Evolutionary conservation across 2,113 vertebrate species (phyloP).

Genomic region (Scophthalmus maximus): DNA sequence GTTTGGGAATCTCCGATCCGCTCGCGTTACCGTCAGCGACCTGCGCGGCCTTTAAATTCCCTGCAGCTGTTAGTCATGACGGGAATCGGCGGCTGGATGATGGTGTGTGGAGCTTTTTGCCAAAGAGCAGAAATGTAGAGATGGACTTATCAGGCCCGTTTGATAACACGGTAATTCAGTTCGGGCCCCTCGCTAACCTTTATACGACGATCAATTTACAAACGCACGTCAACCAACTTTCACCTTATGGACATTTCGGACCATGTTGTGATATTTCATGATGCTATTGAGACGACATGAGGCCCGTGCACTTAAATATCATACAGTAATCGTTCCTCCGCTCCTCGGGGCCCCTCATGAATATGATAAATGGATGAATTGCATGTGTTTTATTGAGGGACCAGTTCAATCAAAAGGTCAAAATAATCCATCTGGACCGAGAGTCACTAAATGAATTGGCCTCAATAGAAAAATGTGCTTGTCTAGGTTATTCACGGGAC

Average conservation of each 20-base stretch:
- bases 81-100: slow-evolving; percentile 15
- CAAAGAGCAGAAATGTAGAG: no score
- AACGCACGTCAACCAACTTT: no score
- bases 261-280: background rate
- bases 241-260: no score
- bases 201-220: no score
- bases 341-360: background rate
- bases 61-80: slow-evolving; percentile 56
- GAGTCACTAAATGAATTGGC: background rate
- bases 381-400: background rate
- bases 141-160: no score
- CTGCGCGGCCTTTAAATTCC: slow-evolving; percentile 40
- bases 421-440: background rate
- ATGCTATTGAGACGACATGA: background rate
- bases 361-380: background rate
- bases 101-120: no score
- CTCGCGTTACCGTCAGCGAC: slow-evolving; percentile 63
- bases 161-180: no score
- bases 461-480: background rate
- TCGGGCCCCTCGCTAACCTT: no score
- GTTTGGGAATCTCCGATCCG: slow-evolving; percentile 56
- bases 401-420: background rate
- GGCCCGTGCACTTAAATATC: background rate
- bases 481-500: background rate
- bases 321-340: background rate